Base-by-base conservation (phyloP, 2,888 invertebrate species). In the Andrena fulva region DNA sequence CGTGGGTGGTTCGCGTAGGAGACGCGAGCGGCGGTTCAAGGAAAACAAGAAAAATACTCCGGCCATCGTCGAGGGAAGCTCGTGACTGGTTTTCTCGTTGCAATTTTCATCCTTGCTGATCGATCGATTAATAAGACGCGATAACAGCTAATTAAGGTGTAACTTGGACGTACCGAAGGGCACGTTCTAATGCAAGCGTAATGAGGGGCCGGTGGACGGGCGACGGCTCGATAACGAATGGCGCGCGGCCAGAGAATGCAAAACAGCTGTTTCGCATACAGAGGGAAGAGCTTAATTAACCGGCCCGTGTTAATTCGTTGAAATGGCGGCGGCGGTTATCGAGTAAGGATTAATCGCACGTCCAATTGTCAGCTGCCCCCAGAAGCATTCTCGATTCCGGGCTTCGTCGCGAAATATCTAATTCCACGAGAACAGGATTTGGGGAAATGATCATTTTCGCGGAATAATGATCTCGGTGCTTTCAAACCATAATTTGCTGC, bases 211-310 rank as follows among this genome's bases (percentile, higher is more conserved):
- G 29, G 73, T 71, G 62, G 67, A 54, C 66, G 71, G 50, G 64
- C 24, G 62, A 54, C 42, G 56, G 54, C 60, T 67, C 69, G 74
- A 69, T 82, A 82, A 82, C 73, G 80, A 82, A 82, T 62, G 69
- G 70, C 75, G 62, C 75, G 54, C 20, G 35, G 75, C 75, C 75
- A 70, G 70, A 16, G 68, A 79, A 82, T 78, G 24, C 74, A 70
- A 77, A 83, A 83, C 83, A 83, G 83, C 83, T 82, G 82, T 70
- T 83, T 82, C 77, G 82, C 82, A 62, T 78, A 67, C 70, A 59
- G 69, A 33, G 56, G 69, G 54, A 29, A 42, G 42, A 67, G 68
- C 71, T 82, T 77, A 82, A 80, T 82, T 81, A 81, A 68, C 81
- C 50, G 35, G 59, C 10, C 27, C 68, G 72, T 62, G 82, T 80